Evolutionary conservation across 2,888 invertebrate genomes (phyloP).

Genomic region (Rhabditophanes sp.): DNA sequence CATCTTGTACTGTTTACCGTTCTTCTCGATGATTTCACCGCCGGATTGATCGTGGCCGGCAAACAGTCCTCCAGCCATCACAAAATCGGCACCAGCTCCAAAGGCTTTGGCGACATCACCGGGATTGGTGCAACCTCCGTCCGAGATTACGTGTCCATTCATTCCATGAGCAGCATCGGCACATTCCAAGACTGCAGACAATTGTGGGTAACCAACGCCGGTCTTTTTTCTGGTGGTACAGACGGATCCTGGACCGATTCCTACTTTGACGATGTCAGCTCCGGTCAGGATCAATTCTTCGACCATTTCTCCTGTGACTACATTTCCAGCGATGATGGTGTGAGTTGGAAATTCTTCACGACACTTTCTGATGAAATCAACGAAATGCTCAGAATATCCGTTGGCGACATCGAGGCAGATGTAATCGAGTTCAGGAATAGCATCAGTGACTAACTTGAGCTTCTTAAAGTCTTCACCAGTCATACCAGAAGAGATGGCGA

Average conservation of each 20-base stretch:
- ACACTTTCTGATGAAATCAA: conserved; percentile 61
- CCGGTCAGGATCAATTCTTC: conserved; percentile 78
- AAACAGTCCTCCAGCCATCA: conserved; percentile 67
- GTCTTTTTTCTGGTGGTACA: conserved; percentile 78
- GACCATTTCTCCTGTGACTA: conserved; percentile 91
- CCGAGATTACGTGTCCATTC: conserved; percentile 84
- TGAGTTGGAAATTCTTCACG: conserved; percentile 59
- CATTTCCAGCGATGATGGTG: conserved; percentile 83
- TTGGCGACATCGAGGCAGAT: conserved; percentile 83
- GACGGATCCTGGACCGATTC: conserved; percentile 73
- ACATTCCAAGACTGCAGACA: conserved; percentile 79
- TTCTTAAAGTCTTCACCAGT: conserved; percentile 63
- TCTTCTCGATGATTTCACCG: conserved; percentile 58
- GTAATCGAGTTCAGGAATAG: conserved; percentile 59
- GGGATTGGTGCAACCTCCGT: conserved; percentile 80
- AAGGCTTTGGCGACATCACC: conserved; percentile 78
- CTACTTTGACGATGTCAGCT: conserved; percentile 74
- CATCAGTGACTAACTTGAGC: conserved; percentile 50
- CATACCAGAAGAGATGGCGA: conserved; percentile 73
- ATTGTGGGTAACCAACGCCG: conserved; percentile 64
- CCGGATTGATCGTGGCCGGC: conserved; percentile 81
- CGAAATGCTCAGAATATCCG: conserved; percentile 81
- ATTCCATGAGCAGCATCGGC: conserved; percentile 84
- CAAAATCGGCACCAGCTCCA: conserved; percentile 85
- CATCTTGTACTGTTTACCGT: conserved; percentile 56